Evolutionary conservation across 2,888 invertebrate genomes (phyloP), one percentile per base, ranked within the genome.

Genomic region (Morpho achilles): DNA sequence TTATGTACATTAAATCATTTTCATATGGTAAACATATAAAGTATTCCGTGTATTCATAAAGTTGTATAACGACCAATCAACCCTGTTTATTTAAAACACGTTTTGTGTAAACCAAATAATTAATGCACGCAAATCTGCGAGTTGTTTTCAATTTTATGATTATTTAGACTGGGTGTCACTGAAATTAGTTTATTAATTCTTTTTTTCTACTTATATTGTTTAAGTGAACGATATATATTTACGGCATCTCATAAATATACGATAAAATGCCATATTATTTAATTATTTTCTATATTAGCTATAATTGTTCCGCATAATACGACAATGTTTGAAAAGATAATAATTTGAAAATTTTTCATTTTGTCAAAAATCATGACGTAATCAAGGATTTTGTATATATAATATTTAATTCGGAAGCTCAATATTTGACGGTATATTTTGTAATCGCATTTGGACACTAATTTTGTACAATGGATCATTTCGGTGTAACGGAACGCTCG

Each of bases 381-480:
- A 49, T 57, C 44, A 60, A 70, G 69, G 68, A 69, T 69, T 66
- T 65, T 65, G 63, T 52, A 55, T 48, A 53, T 56, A 55, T 50
- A 55, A 61, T 63, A 67, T 70, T 65, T 63, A 64, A 62, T 57
- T 58, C 50, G 47, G 47, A 62, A 64, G 69, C 71, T 74, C 73
- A 70, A 73, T 69, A 71, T 70, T 69, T 74, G 72, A 61, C 50
- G 58, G 44, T 56, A 57, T 53, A 43, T 58, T 62, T 64, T 75
- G 76, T 65, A 65, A 59, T 57, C 65, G 64, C 67, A 64, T 67
- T 67, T 43, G 42, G 40, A 49, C 48, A 39, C 39, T 49, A 32
- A 56, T 53, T 50, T 41, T 53, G 53, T 56, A 56, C 50, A n/a
- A 60, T 56, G 42, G 32, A 53, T 52, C 40, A 47, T 56, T 60